Conservation (phyloP, 1,140 invertebrate genomes). For the Chlorops oryzae region DNA sequence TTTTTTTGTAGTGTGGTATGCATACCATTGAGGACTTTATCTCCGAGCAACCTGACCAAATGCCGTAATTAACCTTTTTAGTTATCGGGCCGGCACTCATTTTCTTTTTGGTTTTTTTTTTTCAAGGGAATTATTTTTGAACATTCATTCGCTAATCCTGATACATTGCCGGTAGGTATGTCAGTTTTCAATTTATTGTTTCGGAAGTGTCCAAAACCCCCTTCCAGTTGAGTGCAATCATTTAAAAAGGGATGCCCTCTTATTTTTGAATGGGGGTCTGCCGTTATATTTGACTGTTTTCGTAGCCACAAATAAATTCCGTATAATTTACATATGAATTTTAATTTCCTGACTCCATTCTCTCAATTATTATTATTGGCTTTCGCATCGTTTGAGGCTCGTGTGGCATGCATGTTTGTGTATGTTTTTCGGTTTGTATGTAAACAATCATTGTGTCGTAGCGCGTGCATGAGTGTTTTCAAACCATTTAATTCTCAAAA, state of each 20-base stretch:
- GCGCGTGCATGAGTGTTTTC: slow-evolving; percentile 2
- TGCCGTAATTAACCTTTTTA: too few species aligned
- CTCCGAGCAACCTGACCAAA: too few species aligned
- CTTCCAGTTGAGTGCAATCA: too few species aligned
- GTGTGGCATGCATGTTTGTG: not conserved
- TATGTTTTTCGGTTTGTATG: not conserved
- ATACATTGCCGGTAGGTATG: slow-evolving; percentile 7
- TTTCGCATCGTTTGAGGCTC: not conserved
- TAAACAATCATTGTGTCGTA: not conserved
- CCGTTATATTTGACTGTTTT: too few species aligned
- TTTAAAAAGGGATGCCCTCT: too few species aligned
- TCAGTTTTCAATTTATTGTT: slow-evolving; percentile 43
- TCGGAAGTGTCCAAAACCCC: slow-evolving; percentile 1
- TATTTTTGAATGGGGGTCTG: too few species aligned
- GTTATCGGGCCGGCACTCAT: too few species aligned
- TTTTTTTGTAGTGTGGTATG: too few species aligned
- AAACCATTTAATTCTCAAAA: slow-evolving; percentile 2
- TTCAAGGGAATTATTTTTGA: too few species aligned
- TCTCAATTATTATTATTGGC: slow-evolving; percentile 8
- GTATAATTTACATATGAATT: slow-evolving; percentile 46
- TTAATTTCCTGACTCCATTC: slow-evolving; percentile 15
- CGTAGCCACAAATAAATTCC: slow-evolving; percentile 21
- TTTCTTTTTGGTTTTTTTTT: too few species aligned
- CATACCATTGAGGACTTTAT: too few species aligned
- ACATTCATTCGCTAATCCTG: slow-evolving; percentile 10